These are phyloP conservation scores for Chelonus insularis DNA, from an alignment of 1,140 invertebrate genomes.

Conservation along the genomic window DNA sequence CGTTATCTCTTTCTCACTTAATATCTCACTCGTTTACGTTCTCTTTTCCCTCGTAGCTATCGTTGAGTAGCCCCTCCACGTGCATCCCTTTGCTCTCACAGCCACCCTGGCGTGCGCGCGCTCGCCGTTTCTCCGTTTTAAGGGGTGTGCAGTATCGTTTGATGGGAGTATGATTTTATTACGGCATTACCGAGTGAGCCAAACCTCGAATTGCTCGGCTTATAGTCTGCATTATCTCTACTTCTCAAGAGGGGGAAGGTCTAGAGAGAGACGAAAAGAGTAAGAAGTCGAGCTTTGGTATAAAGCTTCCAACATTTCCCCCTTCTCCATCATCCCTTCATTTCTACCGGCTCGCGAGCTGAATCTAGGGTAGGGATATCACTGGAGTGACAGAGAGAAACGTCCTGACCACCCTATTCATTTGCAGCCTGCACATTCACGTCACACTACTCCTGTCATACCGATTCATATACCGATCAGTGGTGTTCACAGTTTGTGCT, in stretches of 20 bases:
- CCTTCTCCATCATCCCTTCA: neutral
- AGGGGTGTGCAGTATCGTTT: constrained; percentile 53
- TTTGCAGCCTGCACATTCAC: constrained; percentile 15
- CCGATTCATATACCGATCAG: constrained; percentile 6
- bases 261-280: constrained; percentile 26
- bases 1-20: constrained; percentile 18
- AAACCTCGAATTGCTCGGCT: constrained; percentile 59
- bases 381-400: neutral
- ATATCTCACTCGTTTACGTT: constrained; percentile 11
- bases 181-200: constrained; percentile 58
- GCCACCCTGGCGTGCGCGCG: constrained; percentile 23
- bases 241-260: constrained; percentile 28
- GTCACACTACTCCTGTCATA: constrained; percentile 4
- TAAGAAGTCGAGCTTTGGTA: constrained; percentile 14
- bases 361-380: neutral
- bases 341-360: neutral
- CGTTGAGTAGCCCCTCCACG: constrained; percentile 18
- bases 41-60: constrained; percentile 5
- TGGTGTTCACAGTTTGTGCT: constrained; percentile 8
- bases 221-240: constrained; percentile 60
- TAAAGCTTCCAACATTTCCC: constrained; percentile 2
- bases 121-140: constrained; percentile 36
- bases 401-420: constrained; percentile 19
- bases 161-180: constrained; percentile 63
- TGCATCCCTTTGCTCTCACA: constrained; percentile 9